A percentile compares a stretch with the other conserved stretches of the same genome.
Conservation (phyloP, 2,888 invertebrate genomes). For the Microctonus brassicae region DNA sequence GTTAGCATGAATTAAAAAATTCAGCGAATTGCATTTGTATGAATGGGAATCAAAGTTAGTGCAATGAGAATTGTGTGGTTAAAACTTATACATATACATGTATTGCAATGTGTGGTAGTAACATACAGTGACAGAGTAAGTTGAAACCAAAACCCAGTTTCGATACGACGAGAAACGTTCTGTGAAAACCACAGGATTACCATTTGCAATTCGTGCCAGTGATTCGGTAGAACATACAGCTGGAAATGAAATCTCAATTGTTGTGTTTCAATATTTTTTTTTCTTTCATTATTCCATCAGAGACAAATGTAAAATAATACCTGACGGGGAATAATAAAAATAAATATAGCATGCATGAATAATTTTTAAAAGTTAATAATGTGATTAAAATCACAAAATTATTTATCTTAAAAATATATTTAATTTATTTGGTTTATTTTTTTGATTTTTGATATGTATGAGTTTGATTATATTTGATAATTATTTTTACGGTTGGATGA, state of each 20-base stretch:
- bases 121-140: constrained; percentile 10
- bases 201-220: constrained; percentile 1
- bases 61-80: neutral
- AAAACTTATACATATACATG: neutral
- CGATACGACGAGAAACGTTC: constrained; percentile 2
- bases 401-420: neutral
- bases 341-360: no score
- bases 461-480: neutral
- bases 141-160: constrained; percentile 13
- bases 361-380: neutral
- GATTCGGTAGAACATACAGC: constrained; percentile 7
- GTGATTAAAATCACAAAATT: neutral
- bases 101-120: neutral
- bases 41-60: neutral
- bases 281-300: neutral
- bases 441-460: neutral
- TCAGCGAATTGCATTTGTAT: neutral
- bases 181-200: constrained; percentile 14
- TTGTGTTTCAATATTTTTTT: neutral
- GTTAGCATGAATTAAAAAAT: neutral
- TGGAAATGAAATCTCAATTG: neutral
- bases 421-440: neutral
- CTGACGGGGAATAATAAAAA: no score
- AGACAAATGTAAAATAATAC: no score
- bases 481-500: neutral